Evolutionary conservation across 1,140 invertebrate genomes (phyloP), one percentile per base, ranked within the genome.

Genomic region (Dinothrombium tinctorium): DNA sequence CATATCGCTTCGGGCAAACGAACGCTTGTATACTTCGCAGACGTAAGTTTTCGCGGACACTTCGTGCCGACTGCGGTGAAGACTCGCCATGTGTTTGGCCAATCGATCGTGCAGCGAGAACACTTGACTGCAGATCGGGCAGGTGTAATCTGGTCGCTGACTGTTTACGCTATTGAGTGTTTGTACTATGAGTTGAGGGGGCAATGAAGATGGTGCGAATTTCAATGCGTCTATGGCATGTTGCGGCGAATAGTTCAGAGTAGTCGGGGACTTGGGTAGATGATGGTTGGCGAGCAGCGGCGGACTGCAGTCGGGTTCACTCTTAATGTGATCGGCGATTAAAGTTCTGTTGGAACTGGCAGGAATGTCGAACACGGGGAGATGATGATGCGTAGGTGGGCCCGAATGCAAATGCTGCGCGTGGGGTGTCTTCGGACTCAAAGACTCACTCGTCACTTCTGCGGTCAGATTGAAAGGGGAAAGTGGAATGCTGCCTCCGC

Each of bases 1-100:
- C 90, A 98, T 98, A 55, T 98, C 90, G 46, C 80, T 87, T 29
- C 90, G 68, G 2, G 89, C 84, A 58, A 96, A 98, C 12, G 81
- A 81, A 20, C 87, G 67, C 46, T 79, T 73, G 59, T 90, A 98
- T 9, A 92, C 74, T 49, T 89, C 83, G 62, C 90, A 98, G 37
- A 41, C 20, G 28, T 44, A 44, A 19, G 20, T 56, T 57, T 43
- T 56, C 54, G 47, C 56, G 52, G 1, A 47, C 51, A n/a, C n/a
- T n/a, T 42, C 54, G 54, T 41, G 61, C 51, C 56, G 64, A 49
- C 57, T 77, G 53, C 81, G 76, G 58, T 92, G 84, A 11, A 82
- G 65, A 1, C 79, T 90, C 0, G 87, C 86, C 70, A 95, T 86
- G 62, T 96, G 90, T 55, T 96, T 96, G 19, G 86, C 81, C 19